Conservation (phyloP, 2,888 invertebrate species). For the Phyllotreta cruciferae region DNA sequence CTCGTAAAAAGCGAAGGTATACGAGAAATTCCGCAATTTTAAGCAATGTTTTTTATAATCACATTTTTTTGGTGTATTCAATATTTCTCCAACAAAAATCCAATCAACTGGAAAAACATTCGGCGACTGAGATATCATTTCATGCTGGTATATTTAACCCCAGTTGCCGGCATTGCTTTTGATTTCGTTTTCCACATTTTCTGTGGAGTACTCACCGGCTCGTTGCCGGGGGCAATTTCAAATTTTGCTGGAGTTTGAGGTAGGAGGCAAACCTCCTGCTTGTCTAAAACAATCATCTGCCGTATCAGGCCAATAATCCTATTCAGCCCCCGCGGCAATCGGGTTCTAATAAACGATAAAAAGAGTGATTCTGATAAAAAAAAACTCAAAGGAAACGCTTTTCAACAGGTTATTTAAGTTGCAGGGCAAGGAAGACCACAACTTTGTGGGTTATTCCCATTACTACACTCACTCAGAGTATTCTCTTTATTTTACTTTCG, state of each 20-base stretch:
- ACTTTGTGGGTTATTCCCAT: neutral
- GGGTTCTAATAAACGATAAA: neutral
- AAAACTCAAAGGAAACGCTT: constrained; percentile 2
- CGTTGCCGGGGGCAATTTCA: neutral
- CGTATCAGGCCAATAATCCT: constrained; percentile 1
- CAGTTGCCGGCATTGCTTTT: neutral
- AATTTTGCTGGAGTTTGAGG: constrained; percentile 1
- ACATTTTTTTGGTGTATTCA: neutral
- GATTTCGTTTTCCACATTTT: neutral
- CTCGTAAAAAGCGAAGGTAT: too few relatives aligned
- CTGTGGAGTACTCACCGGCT: neutral
- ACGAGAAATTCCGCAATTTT: too few relatives aligned
- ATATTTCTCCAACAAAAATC: neutral
- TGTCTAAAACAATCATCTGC: constrained; percentile 13
- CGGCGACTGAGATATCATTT: constrained; percentile 1
- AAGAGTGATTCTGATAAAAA: neutral
- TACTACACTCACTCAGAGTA: too few relatives aligned
- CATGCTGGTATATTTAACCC: neutral
- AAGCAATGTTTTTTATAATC: too few relatives aligned
- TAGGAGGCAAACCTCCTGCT: neutral
- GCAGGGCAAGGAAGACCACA: neutral
- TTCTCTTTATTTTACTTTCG: too few relatives aligned
- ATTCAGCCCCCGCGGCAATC: neutral
- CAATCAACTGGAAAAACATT: constrained; percentile 11
- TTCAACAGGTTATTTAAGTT: constrained; percentile 1